Conservation (phyloP, 2,888 invertebrate species). For the Plemyria rubiginata region DNA sequence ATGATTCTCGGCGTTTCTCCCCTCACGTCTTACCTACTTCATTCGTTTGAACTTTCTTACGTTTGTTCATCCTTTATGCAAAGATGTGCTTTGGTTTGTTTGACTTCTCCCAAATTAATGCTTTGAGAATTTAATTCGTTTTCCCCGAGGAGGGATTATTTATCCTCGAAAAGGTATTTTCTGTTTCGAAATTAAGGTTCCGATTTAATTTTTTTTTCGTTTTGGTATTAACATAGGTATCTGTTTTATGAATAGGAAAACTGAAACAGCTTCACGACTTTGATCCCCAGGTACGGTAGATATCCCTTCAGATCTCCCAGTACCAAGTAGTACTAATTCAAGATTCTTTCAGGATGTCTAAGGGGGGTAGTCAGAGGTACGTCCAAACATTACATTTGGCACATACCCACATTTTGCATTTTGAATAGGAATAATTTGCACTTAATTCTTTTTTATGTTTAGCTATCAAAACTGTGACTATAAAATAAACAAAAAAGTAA, state of each 20-base stretch:
- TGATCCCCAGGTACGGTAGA: too few species aligned
- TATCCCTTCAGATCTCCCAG: too few species aligned
- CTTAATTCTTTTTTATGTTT: too few species aligned
- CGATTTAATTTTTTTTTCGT: slow-evolving; percentile 23
- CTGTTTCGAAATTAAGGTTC: slow-evolving; percentile 19
- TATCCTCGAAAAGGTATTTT: slow-evolving; percentile 29
- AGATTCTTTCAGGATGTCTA: too few species aligned
- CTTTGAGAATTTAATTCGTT: slow-evolving; percentile 37
- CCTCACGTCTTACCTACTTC: slow-evolving; percentile 28
- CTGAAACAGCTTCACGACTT: too few species aligned
- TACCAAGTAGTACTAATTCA: too few species aligned
- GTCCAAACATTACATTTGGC: too few species aligned
- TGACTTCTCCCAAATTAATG: slow-evolving; percentile 34
- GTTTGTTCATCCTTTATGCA: slow-evolving; percentile 42
- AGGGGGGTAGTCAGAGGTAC: too few species aligned
- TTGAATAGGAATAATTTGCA: not conserved
- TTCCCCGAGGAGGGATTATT: slow-evolving; percentile 27
- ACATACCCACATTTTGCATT: too few species aligned
- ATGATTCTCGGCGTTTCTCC: slow-evolving; percentile 21
- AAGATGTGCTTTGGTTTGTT: slow-evolving; percentile 38
- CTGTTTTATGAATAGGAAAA: not conserved
- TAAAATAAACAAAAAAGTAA: too few species aligned
- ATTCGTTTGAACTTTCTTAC: slow-evolving; percentile 38
- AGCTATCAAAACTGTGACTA: too few species aligned
- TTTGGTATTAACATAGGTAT: not conserved